Evolutionary conservation across 2,113 vertebrate species (phyloP).

Genomic region (Rhinopithecus roxellana): DNA sequence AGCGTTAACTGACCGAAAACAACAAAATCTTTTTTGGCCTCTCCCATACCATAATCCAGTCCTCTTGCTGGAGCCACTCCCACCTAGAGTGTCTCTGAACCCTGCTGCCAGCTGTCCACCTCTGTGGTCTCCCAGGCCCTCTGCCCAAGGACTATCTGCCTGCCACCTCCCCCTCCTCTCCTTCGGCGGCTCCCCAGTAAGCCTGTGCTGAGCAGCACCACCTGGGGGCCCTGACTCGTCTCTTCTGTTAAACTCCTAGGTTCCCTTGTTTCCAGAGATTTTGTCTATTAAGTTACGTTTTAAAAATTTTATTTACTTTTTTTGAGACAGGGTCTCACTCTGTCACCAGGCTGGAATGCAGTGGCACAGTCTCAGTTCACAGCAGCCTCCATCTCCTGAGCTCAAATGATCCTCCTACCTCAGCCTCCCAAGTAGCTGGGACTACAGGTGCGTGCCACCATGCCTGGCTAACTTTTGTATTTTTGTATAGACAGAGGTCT

Average conservation of each 20-base stretch:
- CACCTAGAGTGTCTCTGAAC: not conserved
- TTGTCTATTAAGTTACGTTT: not conserved
- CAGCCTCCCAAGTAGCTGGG: too few species aligned
- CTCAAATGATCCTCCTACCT: too few species aligned
- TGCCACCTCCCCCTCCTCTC: not conserved
- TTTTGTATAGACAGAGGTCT: too few species aligned
- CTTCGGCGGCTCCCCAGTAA: fast-evolving
- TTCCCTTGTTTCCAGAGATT: not conserved
- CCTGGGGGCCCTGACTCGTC: not conserved
- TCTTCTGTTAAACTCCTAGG: not conserved
- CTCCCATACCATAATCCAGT: not conserved
- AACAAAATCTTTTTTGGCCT: not conserved
- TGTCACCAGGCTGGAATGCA: too few species aligned
- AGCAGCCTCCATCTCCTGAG: too few species aligned
- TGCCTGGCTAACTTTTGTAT: too few species aligned
- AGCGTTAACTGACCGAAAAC: not conserved
- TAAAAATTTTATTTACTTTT: not conserved
- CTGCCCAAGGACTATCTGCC: not conserved
- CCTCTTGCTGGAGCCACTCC: not conserved
- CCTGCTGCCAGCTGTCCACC: not conserved
- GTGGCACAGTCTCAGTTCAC: too few species aligned
- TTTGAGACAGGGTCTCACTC: too few species aligned
- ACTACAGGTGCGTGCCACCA: too few species aligned
- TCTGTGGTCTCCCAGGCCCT: not conserved
- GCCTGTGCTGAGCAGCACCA: not conserved